A percentile compares a stretch with the other conserved stretches of the same genome.
phyloP scores from a whole-genome alignment of 2,888 invertebrate genomes.

The Agrilus mali region DNA sequence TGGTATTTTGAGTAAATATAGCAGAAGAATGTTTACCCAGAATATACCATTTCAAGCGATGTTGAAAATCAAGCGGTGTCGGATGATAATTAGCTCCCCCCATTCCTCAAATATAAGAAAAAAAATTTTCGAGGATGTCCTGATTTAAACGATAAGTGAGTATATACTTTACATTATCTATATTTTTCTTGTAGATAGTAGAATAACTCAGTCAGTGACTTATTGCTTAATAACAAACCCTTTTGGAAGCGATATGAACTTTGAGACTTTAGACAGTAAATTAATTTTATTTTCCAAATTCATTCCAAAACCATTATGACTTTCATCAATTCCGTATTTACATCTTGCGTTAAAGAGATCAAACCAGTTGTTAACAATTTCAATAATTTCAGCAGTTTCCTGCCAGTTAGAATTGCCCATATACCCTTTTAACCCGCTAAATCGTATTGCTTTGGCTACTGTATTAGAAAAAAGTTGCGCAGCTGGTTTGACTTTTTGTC shows the following conservation, averaged over 20 bases:
- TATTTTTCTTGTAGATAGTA: not conserved
- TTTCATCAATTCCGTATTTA: slow-evolving; percentile 6
- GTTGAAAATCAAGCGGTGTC: not conserved
- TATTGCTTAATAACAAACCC: slow-evolving; percentile 1
- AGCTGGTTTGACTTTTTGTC: slow-evolving; percentile 8
- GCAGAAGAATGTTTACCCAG: slow-evolving; percentile 3
- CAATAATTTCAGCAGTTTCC: slow-evolving; percentile 7
- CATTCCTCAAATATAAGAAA: slow-evolving; percentile 1
- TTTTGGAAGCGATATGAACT: slow-evolving; percentile 9
- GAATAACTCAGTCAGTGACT: not conserved
- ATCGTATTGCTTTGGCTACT: slow-evolving; percentile 7
- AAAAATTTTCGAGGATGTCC: slow-evolving; percentile 1
- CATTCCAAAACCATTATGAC: slow-evolving; percentile 12
- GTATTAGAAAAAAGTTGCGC: slow-evolving; percentile 8
- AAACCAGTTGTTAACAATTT: slow-evolving; percentile 5
- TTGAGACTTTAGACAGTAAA: slow-evolving; percentile 12
- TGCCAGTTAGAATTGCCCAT: slow-evolving; percentile 4
- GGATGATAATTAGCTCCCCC: slow-evolving; percentile 1
- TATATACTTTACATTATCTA: no score
- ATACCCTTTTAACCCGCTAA: slow-evolving; percentile 7
- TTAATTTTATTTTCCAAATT: slow-evolving; percentile 12
- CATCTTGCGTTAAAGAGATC: slow-evolving; percentile 4
- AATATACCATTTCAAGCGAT: slow-evolving; percentile 1
- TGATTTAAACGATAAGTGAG: not conserved
- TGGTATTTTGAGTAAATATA: slow-evolving; percentile 2